These are phyloP conservation scores for Vulpes ferrilata DNA, from an alignment of 2,113 vertebrate species.

Conservation along the genomic window DNA sequence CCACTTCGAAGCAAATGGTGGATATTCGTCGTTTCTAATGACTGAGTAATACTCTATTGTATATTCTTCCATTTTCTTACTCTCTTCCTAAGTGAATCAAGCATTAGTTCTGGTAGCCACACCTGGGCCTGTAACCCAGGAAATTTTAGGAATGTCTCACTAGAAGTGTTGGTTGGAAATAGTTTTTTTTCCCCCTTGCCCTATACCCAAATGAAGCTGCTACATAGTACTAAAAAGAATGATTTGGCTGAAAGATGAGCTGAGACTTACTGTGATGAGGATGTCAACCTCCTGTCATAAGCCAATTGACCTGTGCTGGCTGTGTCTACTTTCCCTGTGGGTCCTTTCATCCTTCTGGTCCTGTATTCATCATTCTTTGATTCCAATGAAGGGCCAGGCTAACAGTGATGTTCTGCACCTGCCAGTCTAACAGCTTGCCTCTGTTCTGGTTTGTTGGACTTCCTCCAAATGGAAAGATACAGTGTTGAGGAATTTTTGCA, in stretches of 20 bases:
- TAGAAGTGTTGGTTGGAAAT: background rate
- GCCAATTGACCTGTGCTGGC: background rate
- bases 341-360: background rate
- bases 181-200: background rate
- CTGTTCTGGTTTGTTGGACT: background rate
- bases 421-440: background rate
- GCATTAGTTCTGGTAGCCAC: background rate
- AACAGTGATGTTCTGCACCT: background rate
- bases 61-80: background rate
- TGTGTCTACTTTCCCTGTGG: background rate
- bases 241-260: background rate
- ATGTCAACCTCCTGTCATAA: background rate
- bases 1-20: no score
- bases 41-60: no score
- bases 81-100: background rate
- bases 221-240: background rate
- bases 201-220: background rate
- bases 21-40: no score
- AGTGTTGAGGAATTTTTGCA: background rate
- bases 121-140: background rate
- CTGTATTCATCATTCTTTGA: background rate
- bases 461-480: background rate
- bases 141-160: background rate
- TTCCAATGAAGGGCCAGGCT: background rate
- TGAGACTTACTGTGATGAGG: background rate